A percentile compares a stretch with the other conserved stretches of the same genome.
Evolutionary conservation across 1,140 invertebrate species (phyloP).

Genomic region (Goniozus legneri): DNA sequence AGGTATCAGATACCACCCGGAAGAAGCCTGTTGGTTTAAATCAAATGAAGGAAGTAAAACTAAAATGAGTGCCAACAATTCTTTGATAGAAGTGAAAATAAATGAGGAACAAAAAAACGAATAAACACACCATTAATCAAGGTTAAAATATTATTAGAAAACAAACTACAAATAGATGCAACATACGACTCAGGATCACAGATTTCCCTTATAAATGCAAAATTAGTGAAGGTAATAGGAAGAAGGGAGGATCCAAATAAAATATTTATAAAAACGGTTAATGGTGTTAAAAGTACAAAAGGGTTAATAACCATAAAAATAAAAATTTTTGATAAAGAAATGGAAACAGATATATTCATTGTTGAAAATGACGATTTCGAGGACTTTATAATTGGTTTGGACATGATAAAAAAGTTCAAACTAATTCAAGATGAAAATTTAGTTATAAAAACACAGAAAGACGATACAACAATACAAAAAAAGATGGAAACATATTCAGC

Average conservation of each 20-base stretch:
- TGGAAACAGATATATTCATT: constrained; percentile 1
- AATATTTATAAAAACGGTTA: constrained; percentile 5
- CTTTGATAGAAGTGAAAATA: constrained; percentile 11
- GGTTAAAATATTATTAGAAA: not conserved
- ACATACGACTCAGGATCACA: constrained; percentile 10
- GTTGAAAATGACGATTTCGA: constrained; percentile 3
- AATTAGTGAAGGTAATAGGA: constrained; percentile 4
- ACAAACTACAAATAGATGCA: constrained; percentile 4
- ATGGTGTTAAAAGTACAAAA: constrained; percentile 4
- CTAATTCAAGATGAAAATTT: constrained; percentile 3
- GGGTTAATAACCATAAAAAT: too few species aligned
- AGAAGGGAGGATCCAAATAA: constrained; percentile 3
- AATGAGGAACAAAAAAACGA: constrained; percentile 13
- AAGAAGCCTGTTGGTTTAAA: constrained; percentile 15
- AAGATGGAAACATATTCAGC: not conserved
- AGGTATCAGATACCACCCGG: constrained; percentile 11
- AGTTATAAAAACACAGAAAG: not conserved
- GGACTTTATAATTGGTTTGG: constrained; percentile 5
- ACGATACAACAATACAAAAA: not conserved
- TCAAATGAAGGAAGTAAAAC: not conserved
- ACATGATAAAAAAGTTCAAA: constrained; percentile 1
- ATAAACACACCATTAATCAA: constrained; percentile 12
- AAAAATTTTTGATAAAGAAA: constrained; percentile 5
- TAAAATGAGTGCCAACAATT: too few species aligned
- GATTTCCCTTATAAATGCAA: constrained; percentile 15